A percentile compares a stretch with the other conserved stretches of the same genome.
Evolutionary conservation across 1,140 invertebrate species (phyloP).

Genomic region (Ooceraea biroi): DNA sequence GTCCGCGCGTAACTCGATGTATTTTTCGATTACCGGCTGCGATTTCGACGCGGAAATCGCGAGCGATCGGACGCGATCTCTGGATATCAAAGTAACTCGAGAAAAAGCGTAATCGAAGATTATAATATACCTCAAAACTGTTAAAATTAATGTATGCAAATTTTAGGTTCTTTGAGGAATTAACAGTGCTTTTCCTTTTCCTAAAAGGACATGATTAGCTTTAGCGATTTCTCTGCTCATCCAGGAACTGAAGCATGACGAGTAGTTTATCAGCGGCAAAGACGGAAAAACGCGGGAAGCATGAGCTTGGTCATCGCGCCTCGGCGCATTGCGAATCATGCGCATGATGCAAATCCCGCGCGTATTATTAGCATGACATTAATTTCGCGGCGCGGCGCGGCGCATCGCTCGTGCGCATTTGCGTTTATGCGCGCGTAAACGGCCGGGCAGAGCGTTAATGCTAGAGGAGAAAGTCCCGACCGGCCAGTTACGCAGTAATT

Average conservation of each 20-base stretch:
- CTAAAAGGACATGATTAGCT: too few species aligned
- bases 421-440: slow-evolving; percentile 69
- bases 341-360: slow-evolving; percentile 32
- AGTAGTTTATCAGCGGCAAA: not conserved
- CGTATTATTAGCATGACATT: slow-evolving; percentile 67
- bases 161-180: too few species aligned
- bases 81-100: too few species aligned
- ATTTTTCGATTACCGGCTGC: slow-evolving; percentile 15
- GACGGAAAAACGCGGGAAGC: not conserved
- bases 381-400: slow-evolving; percentile 55
- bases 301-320: not conserved
- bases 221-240: too few species aligned
- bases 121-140: too few species aligned
- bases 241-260: too few species aligned
- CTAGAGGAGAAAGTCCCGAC: slow-evolving; percentile 67
- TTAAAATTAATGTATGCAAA: too few species aligned
- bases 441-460: slow-evolving; percentile 46
- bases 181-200: too few species aligned
- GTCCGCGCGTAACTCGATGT: slow-evolving; percentile 23
- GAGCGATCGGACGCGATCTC: too few species aligned
- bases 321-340: slow-evolving; percentile 63
- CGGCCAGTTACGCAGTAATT: slow-evolving; percentile 66
- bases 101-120: too few species aligned
- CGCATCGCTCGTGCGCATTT: slow-evolving; percentile 58
- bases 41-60: not conserved